These are phyloP conservation scores for Malurus melanocephalus DNA, from an alignment of 2,113 vertebrate genomes.

Conservation along the genomic window DNA sequence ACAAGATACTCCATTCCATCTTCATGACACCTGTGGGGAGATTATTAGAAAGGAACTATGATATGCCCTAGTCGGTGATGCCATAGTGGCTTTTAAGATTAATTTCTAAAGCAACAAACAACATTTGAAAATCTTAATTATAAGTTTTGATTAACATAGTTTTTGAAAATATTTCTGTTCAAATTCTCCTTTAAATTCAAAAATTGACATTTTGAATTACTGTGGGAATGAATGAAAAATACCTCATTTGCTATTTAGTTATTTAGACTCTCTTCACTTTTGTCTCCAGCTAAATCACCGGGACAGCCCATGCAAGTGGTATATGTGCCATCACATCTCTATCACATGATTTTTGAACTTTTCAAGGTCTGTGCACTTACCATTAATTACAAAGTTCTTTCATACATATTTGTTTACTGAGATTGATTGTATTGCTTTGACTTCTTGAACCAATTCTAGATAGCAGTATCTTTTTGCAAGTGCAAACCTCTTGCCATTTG, in stretches of 20 bases:
- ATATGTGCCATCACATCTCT: conserved; percentile 96
- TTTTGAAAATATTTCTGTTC: neutral
- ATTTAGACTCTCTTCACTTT: conserved; percentile 46
- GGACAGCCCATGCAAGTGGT: conserved; percentile 87
- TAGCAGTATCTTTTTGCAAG: neutral
- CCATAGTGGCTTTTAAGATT: neutral
- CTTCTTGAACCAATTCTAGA: neutral
- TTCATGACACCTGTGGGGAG: neutral
- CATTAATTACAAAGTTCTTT: conserved; percentile 41
- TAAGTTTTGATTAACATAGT: neutral
- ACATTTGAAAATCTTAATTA: neutral
- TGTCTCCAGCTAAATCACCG: conserved; percentile 81
- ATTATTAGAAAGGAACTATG: neutral
- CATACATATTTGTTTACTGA: neutral
- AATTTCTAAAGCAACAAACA: neutral
- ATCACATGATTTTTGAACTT: conserved; percentile 98
- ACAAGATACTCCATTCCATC: neutral
- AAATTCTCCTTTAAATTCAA: neutral
- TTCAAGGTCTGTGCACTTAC: conserved; percentile 87
- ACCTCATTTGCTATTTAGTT: conserved; percentile 9
- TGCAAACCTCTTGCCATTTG: neutral
- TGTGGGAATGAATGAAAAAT: neutral
- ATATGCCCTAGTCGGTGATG: neutral
- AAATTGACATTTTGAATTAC: neutral
- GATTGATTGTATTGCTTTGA: neutral